Evolutionary conservation across 2,888 invertebrate species (phyloP).

Genomic region (Dicyrtoma fusca): DNA sequence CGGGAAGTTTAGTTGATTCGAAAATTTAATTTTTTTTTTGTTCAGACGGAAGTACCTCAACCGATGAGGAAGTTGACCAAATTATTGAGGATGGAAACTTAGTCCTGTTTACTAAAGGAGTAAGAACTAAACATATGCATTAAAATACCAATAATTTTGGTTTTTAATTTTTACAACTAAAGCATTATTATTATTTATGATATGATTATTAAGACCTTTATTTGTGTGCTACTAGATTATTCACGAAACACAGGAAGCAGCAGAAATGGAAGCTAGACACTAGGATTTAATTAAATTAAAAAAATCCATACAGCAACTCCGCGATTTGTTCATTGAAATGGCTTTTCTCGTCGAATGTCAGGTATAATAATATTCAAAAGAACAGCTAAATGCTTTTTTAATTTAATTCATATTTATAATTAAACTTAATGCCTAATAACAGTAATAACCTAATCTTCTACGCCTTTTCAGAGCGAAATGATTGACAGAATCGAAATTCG

Average conservation of each 20-base stretch:
- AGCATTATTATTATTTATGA: no score
- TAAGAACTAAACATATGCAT: no score
- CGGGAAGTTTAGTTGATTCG: no score
- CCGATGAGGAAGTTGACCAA: slow-evolving; percentile 45
- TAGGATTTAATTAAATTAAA: slow-evolving; percentile 81
- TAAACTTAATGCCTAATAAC: no score
- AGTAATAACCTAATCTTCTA: no score
- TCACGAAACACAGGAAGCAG: slow-evolving; percentile 64
- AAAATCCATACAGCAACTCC: slow-evolving; percentile 74
- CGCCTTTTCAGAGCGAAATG: slow-evolving; percentile 67
- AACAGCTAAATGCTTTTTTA: no score
- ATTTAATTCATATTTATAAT: no score
- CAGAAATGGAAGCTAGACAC: slow-evolving; percentile 80
- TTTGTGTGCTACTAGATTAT: no score
- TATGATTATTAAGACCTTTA: not conserved
- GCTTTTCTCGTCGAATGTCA: slow-evolving; percentile 77
- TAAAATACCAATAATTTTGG: not conserved
- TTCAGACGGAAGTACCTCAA: slow-evolving; percentile 37
- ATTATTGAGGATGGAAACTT: slow-evolving; percentile 46
- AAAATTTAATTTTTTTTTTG: no score
- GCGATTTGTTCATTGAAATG: slow-evolving; percentile 82
- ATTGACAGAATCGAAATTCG: slow-evolving; percentile 68
- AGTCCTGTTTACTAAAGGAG: slow-evolving; percentile 43
- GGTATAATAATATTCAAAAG: slow-evolving; percentile 64
- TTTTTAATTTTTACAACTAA: no score